Evolutionary conservation across 2,888 invertebrate genomes (phyloP).

Genomic region (Drosophila pseudotalamancana): DNA sequence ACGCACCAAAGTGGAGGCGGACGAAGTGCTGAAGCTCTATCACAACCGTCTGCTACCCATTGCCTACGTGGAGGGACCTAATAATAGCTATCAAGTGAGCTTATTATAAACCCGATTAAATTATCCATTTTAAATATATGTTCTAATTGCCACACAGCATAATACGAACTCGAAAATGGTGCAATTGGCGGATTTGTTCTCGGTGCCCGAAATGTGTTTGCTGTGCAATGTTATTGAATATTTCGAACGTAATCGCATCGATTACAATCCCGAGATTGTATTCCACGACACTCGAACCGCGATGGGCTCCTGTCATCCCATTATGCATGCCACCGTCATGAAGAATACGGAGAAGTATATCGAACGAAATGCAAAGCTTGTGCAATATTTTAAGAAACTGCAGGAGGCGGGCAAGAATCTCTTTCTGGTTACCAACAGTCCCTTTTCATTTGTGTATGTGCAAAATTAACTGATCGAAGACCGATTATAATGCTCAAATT

Average conservation of each 20-base stretch:
- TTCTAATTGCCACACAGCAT: conserved; percentile 53
- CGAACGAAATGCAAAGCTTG: conserved; percentile 89
- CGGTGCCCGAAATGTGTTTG: conserved; percentile 97
- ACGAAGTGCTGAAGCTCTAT: conserved; percentile 93
- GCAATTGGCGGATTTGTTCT: conserved; percentile 97
- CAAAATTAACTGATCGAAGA: too few species aligned
- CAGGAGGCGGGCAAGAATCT: conserved; percentile 91
- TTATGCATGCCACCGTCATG: conserved; percentile 95
- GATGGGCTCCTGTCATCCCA: conserved; percentile 93
- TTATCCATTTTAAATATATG: not conserved
- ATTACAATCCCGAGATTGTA: conserved; percentile 97
- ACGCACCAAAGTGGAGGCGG: conserved; percentile 90
- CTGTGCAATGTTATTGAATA: conserved; percentile 97
- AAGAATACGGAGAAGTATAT: conserved; percentile 92
- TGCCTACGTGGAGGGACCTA: conserved; percentile 91
- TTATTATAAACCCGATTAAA: not conserved
- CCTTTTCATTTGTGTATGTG: conserved; percentile 96
- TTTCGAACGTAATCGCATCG: conserved; percentile 94
- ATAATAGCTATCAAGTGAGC: conserved; percentile 86
- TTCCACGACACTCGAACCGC: conserved; percentile 97
- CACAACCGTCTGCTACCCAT: conserved; percentile 94
- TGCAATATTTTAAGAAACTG: conserved; percentile 90
- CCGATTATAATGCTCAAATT: rapidly evolving
- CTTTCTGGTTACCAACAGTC: conserved; percentile 98
- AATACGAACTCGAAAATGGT: conserved; percentile 89